Evolutionary conservation across 2,888 invertebrate genomes (phyloP).

Genomic region (Hypomecis atomaria): DNA sequence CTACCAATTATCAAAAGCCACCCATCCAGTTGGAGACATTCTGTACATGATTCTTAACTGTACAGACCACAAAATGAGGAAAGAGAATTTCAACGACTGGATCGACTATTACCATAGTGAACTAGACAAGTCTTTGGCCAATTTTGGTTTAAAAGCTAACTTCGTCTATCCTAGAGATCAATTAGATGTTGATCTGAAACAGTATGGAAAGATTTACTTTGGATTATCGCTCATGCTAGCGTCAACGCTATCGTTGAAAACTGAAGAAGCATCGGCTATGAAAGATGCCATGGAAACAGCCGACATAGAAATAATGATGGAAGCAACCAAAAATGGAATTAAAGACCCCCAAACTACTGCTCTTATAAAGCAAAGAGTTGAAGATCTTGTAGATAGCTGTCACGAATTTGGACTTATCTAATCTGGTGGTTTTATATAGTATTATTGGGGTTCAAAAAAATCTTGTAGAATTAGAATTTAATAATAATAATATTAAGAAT

Average conservation of each 20-base stretch:
- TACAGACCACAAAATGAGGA: constrained; percentile 47
- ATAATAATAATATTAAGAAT: no score
- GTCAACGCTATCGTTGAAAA: constrained; percentile 35
- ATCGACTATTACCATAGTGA: constrained; percentile 49
- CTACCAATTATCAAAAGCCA: constrained; percentile 49
- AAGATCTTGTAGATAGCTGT: constrained; percentile 12
- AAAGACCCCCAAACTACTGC: neutral
- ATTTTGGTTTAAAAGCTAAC: constrained; percentile 46
- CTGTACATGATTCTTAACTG: constrained; percentile 51
- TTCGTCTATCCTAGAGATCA: constrained; percentile 48
- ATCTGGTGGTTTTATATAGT: no score
- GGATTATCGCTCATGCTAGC: constrained; percentile 36
- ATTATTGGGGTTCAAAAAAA: no score
- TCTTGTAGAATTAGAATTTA: no score
- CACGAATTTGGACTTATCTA: constrained; percentile 13
- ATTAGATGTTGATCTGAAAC: constrained; percentile 48
- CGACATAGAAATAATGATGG: neutral
- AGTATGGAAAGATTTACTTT: constrained; percentile 43
- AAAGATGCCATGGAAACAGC: constrained; percentile 25
- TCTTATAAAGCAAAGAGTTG: constrained; percentile 5
- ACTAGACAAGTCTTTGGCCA: constrained; percentile 45
- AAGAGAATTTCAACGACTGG: constrained; percentile 47
- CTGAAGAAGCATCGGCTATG: constrained; percentile 43
- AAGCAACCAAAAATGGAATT: neutral
- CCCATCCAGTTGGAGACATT: constrained; percentile 47